These are phyloP conservation scores for Philopedon plagiatum DNA, from an alignment of 2,888 invertebrate genomes.

Conservation along the genomic window DNA sequence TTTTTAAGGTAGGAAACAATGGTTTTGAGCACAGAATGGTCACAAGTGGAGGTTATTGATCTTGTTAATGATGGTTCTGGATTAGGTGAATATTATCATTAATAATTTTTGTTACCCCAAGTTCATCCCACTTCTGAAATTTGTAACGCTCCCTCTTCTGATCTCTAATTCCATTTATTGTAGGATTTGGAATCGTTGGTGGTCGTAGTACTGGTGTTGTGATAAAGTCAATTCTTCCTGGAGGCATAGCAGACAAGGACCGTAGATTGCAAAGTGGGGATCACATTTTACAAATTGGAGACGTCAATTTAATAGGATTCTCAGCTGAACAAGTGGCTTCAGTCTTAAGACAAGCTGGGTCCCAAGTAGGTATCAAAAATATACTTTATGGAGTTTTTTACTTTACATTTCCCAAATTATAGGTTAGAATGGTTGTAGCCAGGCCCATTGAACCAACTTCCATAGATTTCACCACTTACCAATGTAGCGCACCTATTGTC, in stretches of 20 bases:
- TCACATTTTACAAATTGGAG: constrained; percentile 96
- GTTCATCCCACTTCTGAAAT: too few relatives aligned
- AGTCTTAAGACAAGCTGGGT: constrained; percentile 79
- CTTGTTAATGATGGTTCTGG: constrained; percentile 97
- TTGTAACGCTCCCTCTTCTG: too few relatives aligned
- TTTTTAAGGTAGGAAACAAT: constrained; percentile 40
- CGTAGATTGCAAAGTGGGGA: constrained; percentile 96
- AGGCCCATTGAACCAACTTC: constrained; percentile 89
- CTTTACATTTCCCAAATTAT: constrained; percentile 49
- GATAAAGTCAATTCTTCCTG: constrained; percentile 97
- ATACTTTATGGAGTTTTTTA: constrained; percentile 12
- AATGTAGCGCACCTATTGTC: constrained; percentile 87
- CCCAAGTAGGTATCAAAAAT: constrained; percentile 70
- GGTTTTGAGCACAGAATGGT: constrained; percentile 96
- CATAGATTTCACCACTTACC: constrained; percentile 81
- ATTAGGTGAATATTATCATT: constrained; percentile 66
- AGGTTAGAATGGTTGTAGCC: constrained; percentile 92
- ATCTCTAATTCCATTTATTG: not conserved
- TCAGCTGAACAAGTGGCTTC: constrained; percentile 95
- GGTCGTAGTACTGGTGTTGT: constrained; percentile 98
- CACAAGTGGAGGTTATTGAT: constrained; percentile 99
- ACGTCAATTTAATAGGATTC: constrained; percentile 95
- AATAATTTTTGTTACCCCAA: not conserved
- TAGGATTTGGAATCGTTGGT: constrained; percentile 97
- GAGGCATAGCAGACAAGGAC: constrained; percentile 97